phyloP scores from a whole-genome alignment of 2,113 vertebrate species.

The Psophia crepitans region DNA sequence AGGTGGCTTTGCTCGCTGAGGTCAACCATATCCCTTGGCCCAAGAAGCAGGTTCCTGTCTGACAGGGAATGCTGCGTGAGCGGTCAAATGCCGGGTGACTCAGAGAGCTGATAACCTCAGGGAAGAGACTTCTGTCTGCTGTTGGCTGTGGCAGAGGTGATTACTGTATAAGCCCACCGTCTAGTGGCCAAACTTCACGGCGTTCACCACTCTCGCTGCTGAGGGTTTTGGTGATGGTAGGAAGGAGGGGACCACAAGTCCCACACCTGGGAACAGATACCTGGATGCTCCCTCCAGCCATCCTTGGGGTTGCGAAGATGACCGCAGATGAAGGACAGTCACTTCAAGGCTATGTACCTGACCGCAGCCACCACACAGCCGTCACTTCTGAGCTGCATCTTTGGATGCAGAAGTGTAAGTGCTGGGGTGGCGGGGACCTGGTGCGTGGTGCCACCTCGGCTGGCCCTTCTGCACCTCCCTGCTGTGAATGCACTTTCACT shows the following conservation, averaged over 20 bases:
- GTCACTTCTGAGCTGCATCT: not conserved
- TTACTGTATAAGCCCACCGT: not conserved
- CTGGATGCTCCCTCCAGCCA: not conserved
- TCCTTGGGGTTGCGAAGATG: not conserved
- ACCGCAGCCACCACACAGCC: not conserved
- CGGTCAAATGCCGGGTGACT: not conserved
- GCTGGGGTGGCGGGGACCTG: not conserved
- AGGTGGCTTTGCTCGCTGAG: not conserved
- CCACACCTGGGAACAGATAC: not conserved
- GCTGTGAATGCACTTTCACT: not conserved
- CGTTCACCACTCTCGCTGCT: not conserved
- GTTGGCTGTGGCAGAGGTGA: not conserved
- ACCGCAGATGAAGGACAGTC: not conserved
- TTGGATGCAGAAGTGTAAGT: not conserved
- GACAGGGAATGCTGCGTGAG: accelerated
- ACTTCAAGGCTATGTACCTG: not conserved
- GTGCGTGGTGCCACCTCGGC: not conserved
- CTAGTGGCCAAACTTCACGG: not conserved
- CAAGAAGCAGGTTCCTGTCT: not conserved
- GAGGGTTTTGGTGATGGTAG: not conserved
- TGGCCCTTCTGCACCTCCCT: not conserved
- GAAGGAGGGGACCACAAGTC: not conserved
- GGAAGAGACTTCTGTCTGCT: not conserved
- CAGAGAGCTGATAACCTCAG: not conserved
- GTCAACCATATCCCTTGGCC: not conserved